Percentiles rank a stretch among this genome's conserved stretches.
These are phyloP conservation scores for Leptinotarsa undecemlineata DNA, from an alignment of 1,140 invertebrate genomes.

Conservation along the genomic window DNA sequence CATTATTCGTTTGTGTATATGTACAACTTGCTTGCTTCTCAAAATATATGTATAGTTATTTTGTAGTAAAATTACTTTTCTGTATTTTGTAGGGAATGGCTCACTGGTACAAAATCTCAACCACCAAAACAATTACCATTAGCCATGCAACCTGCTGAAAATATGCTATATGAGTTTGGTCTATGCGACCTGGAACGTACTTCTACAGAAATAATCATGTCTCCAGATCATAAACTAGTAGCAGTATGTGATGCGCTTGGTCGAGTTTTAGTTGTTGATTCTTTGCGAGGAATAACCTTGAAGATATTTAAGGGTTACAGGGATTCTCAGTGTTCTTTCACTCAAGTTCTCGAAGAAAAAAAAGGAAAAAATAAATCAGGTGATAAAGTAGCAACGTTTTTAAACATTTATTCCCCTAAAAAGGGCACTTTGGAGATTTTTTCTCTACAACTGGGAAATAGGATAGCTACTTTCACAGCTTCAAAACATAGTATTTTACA, in stretches of 20 bases:
- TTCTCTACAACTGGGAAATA: conserved; percentile 80
- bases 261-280: conserved; percentile 83
- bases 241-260: conserved; percentile 85
- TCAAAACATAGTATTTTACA: conserved; percentile 79
- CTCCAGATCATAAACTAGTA: conserved; percentile 79
- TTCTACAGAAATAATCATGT: conserved; percentile 72
- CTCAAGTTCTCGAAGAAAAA: conserved; percentile 72
- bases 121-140: conserved; percentile 55
- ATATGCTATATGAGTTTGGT: conserved; percentile 75
- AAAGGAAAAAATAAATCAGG: conserved; percentile 55
- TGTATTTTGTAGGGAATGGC: conserved; percentile 58
- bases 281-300: conserved; percentile 75
- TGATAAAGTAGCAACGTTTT: conserved; percentile 68
- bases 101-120: conserved; percentile 61
- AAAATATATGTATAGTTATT: too few species aligned
- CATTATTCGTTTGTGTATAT: too few species aligned
- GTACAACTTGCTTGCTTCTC: too few species aligned
- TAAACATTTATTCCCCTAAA: conserved; percentile 84
- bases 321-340: conserved; percentile 90
- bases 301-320: conserved; percentile 94
- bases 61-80: too few species aligned
- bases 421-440: conserved; percentile 86
- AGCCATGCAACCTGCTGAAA: conserved; percentile 62
- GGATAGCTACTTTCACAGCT: conserved; percentile 88
- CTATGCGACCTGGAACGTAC: conserved; percentile 80